Evolutionary conservation across 2,797 vertebrate species (phyloP).

Genomic region (Meda fulgida): DNA sequence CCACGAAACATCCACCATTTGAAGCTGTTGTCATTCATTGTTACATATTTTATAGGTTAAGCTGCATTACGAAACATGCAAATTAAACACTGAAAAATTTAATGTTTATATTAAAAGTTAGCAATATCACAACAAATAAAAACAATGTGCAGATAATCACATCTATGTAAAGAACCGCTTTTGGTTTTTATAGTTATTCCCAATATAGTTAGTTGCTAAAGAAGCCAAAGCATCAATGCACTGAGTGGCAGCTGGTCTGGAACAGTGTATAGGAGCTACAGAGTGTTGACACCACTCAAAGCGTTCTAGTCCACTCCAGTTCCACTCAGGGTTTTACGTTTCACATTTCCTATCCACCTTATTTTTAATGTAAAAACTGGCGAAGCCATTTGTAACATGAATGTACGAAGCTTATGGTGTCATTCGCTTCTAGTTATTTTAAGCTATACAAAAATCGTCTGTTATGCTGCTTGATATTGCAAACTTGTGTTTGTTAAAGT

Average conservation of each 20-base stretch:
- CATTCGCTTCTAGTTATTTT: background rate
- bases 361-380: background rate
- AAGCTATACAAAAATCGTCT: background rate
- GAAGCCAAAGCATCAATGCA: background rate
- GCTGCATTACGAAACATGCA: background rate
- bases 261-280: background rate
- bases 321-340: background rate
- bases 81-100: background rate
- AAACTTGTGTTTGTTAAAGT: background rate
- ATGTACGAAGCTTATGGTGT: background rate
- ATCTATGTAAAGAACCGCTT: background rate
- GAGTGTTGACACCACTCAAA: background rate
- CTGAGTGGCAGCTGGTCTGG: background rate
- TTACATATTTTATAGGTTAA: slow-evolving; percentile 8
- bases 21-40: background rate
- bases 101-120: background rate
- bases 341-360: background rate
- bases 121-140: background rate
- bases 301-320: background rate
- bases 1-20: background rate
- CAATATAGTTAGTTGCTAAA: background rate
- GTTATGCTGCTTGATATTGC: background rate
- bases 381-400: background rate
- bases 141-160: background rate
- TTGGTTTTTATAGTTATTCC: background rate